These are phyloP conservation scores for Heliangelus exortis DNA, from an alignment of 2,797 vertebrate genomes.

Conservation along the genomic window DNA sequence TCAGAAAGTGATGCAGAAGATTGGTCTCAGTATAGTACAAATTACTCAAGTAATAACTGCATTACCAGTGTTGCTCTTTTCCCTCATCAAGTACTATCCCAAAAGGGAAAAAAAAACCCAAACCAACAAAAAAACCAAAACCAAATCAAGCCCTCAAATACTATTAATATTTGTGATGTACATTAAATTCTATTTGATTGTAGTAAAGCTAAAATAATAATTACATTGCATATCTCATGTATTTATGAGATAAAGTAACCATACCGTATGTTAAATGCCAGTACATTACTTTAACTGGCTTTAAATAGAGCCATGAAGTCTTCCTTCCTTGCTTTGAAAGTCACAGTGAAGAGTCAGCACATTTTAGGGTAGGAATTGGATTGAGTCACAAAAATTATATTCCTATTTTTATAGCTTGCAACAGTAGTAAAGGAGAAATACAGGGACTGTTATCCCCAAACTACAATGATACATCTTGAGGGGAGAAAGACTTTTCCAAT, in stretches of 20 bases:
- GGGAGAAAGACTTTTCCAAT: not conserved
- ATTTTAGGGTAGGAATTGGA: not conserved
- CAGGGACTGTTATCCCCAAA: not conserved
- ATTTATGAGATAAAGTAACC: not conserved
- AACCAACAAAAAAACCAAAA: not conserved
- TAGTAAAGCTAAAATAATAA: not conserved
- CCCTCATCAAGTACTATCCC: not conserved
- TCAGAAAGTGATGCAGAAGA: not conserved
- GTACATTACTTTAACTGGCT: not conserved
- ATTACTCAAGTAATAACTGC: not conserved
- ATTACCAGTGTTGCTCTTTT: not conserved
- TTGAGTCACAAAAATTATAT: not conserved
- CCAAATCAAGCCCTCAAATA: not conserved
- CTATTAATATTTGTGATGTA: not conserved
- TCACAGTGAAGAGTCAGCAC: not conserved
- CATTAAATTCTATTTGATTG: not conserved
- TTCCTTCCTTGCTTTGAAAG: not conserved
- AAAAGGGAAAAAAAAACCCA: not conserved
- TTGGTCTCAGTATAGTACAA: not conserved
- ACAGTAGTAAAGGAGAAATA: not conserved
- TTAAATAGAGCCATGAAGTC: not conserved
- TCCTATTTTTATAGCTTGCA: not conserved
- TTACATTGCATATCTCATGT: not conserved
- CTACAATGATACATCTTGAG: fast-evolving
- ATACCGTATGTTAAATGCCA: fast-evolving